A percentile compares a stretch with the other conserved stretches of the same genome.
Evolutionary conservation across 2,888 invertebrate genomes (phyloP).

Genomic region (Limenitis arthemis): DNA sequence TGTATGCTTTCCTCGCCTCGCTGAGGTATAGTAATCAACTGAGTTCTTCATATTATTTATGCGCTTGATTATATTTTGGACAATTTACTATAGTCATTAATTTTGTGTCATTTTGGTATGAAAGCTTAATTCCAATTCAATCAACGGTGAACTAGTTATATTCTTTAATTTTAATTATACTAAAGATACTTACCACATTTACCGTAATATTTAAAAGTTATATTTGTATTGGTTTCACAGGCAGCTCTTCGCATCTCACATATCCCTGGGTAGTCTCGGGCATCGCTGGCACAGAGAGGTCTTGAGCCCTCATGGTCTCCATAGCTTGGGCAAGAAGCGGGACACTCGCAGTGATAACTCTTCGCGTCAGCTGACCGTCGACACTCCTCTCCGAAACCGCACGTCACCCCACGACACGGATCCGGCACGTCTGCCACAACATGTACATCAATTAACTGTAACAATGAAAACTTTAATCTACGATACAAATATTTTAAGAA

Average conservation of each 20-base stretch:
- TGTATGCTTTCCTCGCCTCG: no score
- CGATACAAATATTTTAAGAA: constrained; percentile 12
- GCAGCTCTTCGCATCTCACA: constrained; percentile 88
- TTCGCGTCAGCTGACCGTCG: constrained; percentile 77
- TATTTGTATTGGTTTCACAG: constrained; percentile 80
- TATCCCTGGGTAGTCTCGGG: constrained; percentile 86
- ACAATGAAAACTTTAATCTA: constrained; percentile 27
- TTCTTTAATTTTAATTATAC: not conserved
- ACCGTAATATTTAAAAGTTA: constrained; percentile 86
- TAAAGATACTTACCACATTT: constrained; percentile 82
- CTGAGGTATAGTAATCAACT: no score
- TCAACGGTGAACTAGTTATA: no score
- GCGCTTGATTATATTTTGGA: no score
- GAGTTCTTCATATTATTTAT: no score
- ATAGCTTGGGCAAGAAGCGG: constrained; percentile 83
- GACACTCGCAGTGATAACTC: constrained; percentile 83
- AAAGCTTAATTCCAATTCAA: no score
- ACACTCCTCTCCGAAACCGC: constrained; percentile 87
- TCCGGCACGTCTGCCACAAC: constrained; percentile 70
- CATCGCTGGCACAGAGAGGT: constrained; percentile 88
- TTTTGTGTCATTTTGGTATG: no score
- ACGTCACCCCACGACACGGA: constrained; percentile 82
- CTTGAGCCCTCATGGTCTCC: constrained; percentile 86
- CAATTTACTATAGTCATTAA: no score
- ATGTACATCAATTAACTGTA: constrained; percentile 30